A percentile compares a stretch with the other conserved stretches of the same genome.
Evolutionary conservation across 2,797 vertebrate species (phyloP).

Genomic region (Eospalax fontanierii): DNA sequence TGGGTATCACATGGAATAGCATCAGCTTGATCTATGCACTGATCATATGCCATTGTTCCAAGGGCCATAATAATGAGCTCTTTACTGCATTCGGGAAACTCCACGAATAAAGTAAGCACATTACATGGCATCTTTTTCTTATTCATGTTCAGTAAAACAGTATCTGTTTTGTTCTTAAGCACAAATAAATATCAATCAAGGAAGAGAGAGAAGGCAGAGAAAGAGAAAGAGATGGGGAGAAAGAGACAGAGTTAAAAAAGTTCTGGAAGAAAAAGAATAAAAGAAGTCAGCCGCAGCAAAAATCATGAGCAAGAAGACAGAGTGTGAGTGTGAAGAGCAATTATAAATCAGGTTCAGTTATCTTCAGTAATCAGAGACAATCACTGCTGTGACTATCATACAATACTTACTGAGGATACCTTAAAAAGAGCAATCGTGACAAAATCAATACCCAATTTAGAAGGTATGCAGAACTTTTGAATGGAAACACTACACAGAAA

Average conservation of each 20-base stretch:
- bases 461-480: slow-evolving; percentile 22
- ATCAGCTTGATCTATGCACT: not conserved
- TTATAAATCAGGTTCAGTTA: not conserved
- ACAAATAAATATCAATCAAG: slow-evolving; percentile 9
- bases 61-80: not conserved
- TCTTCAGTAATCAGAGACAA: slow-evolving; percentile 41
- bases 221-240: not conserved
- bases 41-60: not conserved
- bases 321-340: not conserved
- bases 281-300: not conserved
- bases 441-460: not conserved
- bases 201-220: not conserved
- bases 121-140: not conserved
- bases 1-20: not conserved
- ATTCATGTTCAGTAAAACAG: not conserved
- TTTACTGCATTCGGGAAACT: not conserved
- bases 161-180: slow-evolving; percentile 11
- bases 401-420: not conserved
- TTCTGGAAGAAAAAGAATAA: slow-evolving; percentile 25
- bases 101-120: not conserved
- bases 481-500: not conserved
- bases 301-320: not conserved
- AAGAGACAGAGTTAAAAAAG: not conserved
- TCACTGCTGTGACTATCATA: not conserved
- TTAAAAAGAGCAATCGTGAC: not conserved